Evolutionary conservation across 1,140 invertebrate genomes (phyloP), one percentile per base, ranked within the genome.

Genomic region (Aphaenogaster floridana): DNA sequence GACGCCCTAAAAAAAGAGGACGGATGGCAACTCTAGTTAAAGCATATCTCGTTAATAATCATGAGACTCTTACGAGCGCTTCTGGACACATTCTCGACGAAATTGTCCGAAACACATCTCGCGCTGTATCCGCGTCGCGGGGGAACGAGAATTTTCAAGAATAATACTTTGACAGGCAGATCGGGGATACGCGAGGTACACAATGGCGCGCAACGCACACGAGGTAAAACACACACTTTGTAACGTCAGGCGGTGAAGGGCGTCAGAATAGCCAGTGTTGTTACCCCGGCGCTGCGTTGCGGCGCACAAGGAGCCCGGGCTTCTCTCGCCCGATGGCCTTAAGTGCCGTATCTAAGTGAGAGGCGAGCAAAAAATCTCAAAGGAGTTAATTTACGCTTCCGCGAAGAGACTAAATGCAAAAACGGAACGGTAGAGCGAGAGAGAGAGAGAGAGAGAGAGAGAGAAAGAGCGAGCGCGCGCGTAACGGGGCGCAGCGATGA

Each of bases 371-470:
- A 84, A 84, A 84, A 84, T 84, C 69, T 84, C 80, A 84, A 84
- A 84, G 80, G 69, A 84, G 80, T 84, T 84, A 84, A 84, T 84
- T 84, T 84, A 84, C 80, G 80, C 80, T 80, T 86, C 64, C 85
- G 85, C 85, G 76, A 86, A 80, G 80, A 84, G 80, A 84, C 54
- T 84, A 76, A 84, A 84, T 84, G 80, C 69, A 84, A 84, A 84
- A 84, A 76, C 80, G 54, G 54, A 21, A 61, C 80, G 69, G 45
- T 6, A 8, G 78, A 57, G 77, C n/a, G 72, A 39, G 52, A 28
- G 28, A 28, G 28, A 28, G 52, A 28, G 28, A 28, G 28, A 28
- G 28, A 28, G 21, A 28, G 28, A 28, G 28, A 28, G 28, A 28
- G 28, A 28, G 28, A 28, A 0, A 0, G 54, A 42, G 72, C 34